Evolutionary conservation across 2,797 vertebrate genomes (phyloP), one percentile per base, ranked within the genome.

Genomic region (Falco peregrinus): DNA sequence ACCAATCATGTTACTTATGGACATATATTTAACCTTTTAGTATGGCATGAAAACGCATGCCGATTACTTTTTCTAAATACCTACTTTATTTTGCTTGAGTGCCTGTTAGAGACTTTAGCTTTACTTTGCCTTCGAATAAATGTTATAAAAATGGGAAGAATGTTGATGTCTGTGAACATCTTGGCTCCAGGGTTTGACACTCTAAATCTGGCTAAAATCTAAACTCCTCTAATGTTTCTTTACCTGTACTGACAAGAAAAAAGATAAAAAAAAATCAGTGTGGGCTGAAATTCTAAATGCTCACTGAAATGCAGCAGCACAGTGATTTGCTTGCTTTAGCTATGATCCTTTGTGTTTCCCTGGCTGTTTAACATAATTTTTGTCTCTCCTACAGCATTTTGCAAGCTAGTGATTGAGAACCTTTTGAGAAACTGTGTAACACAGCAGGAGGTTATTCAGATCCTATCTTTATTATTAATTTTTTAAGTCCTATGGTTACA

Each of bases 201-300:
- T 45, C n/a, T 80, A 89, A 89, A 89, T 93, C 78, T 92, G 86
- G 57, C 69, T 95, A 77, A 93, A 90, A 87, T 94, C 78, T 85
- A 63, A 85, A 89, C 37, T 83, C 75, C 75, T 82, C 84, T 83
- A 90, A 81, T 51, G 31, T 80, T 87, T 93, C 78, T 90, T 91
- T 88, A 63, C 90, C 61, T 80, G n/a, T 89, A 59, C 24, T 60
- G 89, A 75, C 69, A 31, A 70, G 59, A 76, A 86, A 51, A 56
- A 77, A 75, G 37, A 39, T 39, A 77, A 84, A 68, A 41, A n/a
- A n/a, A 13, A 3, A 17, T 26, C 10, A 60, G 13, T 5, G 47
- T 57, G 64, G 43, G 33, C 84, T 96, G 76, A 71, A 89, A 85
- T 77, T 92, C 61, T 28, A 65, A 57, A 31, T 61, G 37, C 21